phyloP scores from a whole-genome alignment of 1,140 invertebrate genomes.

The Monochamus saltuarius region DNA sequence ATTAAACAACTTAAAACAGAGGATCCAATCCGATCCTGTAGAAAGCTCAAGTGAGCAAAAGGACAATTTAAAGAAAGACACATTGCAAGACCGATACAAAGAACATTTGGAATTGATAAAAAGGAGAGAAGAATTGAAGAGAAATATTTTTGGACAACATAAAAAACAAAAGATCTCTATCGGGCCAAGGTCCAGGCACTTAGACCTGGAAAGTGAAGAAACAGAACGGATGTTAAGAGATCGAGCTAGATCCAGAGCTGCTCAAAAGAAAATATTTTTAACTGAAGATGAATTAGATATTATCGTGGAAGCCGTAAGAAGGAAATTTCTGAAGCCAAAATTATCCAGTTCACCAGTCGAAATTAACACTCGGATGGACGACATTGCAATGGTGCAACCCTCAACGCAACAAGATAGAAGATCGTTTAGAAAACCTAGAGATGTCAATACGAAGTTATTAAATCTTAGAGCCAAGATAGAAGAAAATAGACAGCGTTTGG shows the following conservation, averaged over 20 bases:
- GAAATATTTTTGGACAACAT: slow-evolving; percentile 9
- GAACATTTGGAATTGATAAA: slow-evolving; percentile 21
- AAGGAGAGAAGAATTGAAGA: slow-evolving; percentile 11
- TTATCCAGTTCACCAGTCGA: not conserved
- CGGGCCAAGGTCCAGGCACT: slow-evolving; percentile 16
- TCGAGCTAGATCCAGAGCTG: slow-evolving; percentile 38
- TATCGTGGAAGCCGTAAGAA: not conserved
- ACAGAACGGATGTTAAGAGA: slow-evolving; percentile 37
- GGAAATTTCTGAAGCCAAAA: not conserved
- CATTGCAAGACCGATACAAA: slow-evolving; percentile 17
- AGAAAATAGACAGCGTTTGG: slow-evolving; percentile 1
- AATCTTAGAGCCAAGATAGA: slow-evolving; percentile 1
- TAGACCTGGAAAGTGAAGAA: slow-evolving; percentile 39
- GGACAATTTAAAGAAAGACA: slow-evolving; percentile 9
- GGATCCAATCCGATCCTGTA: slow-evolving; percentile 8
- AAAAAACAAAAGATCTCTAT: slow-evolving; percentile 7
- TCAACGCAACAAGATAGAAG: not conserved
- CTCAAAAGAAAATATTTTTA: slow-evolving; percentile 39
- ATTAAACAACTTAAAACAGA: not conserved
- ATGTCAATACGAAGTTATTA: not conserved
- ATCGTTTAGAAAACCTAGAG: not conserved
- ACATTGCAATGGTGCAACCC: not conserved
- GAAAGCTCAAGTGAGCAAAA: not conserved
- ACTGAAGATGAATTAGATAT: slow-evolving; percentile 38
- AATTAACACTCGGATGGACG: not conserved